These are phyloP conservation scores for Oreochromis niloticus DNA, from an alignment of 2,113 vertebrate species.

Conservation along the genomic window DNA sequence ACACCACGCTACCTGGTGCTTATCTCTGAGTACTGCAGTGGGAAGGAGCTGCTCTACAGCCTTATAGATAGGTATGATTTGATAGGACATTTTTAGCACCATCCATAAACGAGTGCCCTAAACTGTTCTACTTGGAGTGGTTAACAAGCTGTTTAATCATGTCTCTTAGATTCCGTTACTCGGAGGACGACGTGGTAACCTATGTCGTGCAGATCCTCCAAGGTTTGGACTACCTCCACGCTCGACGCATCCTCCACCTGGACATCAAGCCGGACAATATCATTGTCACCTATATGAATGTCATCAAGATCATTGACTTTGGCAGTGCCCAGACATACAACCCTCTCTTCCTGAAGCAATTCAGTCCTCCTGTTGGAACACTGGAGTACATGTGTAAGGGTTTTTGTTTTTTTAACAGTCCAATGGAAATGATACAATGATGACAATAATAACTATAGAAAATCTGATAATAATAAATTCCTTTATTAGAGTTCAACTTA, in stretches of 20 bases:
- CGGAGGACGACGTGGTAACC: constrained; percentile 90
- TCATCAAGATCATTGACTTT: constrained; percentile 95
- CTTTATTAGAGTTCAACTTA: not conserved
- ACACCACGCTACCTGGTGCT: constrained; percentile 96
- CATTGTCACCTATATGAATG: constrained; percentile 83
- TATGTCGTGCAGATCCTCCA: constrained; percentile 90
- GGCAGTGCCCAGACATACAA: constrained; percentile 92
- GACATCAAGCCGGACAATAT: constrained; percentile 96
- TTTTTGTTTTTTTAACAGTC: not conserved
- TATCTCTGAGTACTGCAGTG: constrained; percentile 88
- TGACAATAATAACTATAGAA: not conserved
- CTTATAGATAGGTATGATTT: constrained; percentile 85
- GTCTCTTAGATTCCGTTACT: constrained; percentile 87
- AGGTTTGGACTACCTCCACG: constrained; percentile 91
- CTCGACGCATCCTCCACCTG: constrained; percentile 85
- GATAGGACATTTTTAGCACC: not conserved
- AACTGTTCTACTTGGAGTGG: not conserved
- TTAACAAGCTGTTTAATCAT: not conserved
- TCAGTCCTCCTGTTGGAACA: constrained; percentile 84
- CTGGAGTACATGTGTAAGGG: constrained; percentile 95
- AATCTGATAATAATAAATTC: not conserved
- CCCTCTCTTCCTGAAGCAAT: constrained; percentile 86
- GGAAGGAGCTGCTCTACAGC: constrained; percentile 92
- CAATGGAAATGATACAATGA: not conserved
- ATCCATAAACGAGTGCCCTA: not conserved